phyloP scores from a whole-genome alignment of 2,888 invertebrate genomes.

The Stenotaenia linearis region DNA sequence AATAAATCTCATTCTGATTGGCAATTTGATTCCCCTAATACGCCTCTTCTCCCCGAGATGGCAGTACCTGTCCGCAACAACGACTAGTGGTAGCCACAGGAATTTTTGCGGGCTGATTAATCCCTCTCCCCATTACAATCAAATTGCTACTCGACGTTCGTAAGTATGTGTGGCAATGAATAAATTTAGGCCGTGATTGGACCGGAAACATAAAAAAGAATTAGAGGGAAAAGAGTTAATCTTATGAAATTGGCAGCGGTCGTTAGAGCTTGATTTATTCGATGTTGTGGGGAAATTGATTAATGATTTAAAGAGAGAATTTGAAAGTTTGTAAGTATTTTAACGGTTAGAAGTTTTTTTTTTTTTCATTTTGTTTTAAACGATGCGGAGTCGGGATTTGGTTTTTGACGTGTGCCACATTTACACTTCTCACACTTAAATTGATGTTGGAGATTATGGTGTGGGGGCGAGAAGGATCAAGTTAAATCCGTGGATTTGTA shows the following conservation, averaged over 20 bases:
- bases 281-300: background rate
- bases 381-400: background rate
- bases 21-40: background rate
- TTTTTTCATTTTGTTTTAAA: background rate
- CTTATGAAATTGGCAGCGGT: background rate
- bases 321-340: too few species aligned
- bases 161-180: conserved; percentile 16
- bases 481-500: conserved; percentile 20
- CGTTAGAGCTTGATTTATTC: background rate
- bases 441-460: conserved; percentile 7
- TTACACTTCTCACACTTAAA: conserved; percentile 19
- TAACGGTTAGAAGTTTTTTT: too few species aligned
- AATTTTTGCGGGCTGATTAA: conserved; percentile 26
- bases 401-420: conserved; percentile 1
- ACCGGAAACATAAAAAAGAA: conserved; percentile 10
- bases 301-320: background rate
- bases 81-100: background rate
- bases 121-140: conserved; percentile 7
- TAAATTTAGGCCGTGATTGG: background rate
- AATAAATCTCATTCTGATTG: background rate
- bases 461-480: conserved; percentile 24
- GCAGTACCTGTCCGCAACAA: background rate
- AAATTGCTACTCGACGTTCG: conserved; percentile 6
- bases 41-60: background rate
- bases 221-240: conserved; percentile 2